These are phyloP conservation scores for Acleris emargana DNA, from an alignment of 2,888 invertebrate genomes.

Conservation along the genomic window DNA sequence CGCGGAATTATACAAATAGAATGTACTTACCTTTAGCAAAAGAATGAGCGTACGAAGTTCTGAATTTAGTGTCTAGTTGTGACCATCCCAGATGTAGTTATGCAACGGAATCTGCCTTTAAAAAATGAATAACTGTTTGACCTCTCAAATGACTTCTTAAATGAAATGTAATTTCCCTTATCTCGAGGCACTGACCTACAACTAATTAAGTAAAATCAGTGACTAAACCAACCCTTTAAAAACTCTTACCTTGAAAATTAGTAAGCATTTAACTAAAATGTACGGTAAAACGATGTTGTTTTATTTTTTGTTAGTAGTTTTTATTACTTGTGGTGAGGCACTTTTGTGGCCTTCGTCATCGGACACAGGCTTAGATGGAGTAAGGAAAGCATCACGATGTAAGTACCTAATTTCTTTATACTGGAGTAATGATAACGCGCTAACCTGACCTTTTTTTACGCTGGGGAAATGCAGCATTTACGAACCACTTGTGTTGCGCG, in stretches of 20 bases:
- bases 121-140: too few relatives aligned
- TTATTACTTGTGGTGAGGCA: conserved; percentile 36
- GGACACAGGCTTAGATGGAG: conserved; percentile 58
- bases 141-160: not conserved
- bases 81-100: too few relatives aligned
- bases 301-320: conserved; percentile 41
- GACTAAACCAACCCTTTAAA: conserved; percentile 37
- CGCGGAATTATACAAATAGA: too few relatives aligned
- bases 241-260: conserved; percentile 7
- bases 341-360: conserved; percentile 53
- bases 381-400: conserved; percentile 73
- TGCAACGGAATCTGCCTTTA: too few relatives aligned
- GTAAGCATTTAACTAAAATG: conserved; percentile 51
- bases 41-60: too few relatives aligned
- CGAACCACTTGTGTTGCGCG: too few relatives aligned
- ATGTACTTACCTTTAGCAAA: too few relatives aligned
- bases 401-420: conserved; percentile 46
- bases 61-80: too few relatives aligned
- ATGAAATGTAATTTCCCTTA: conserved; percentile 17
- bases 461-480: too few relatives aligned
- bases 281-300: conserved; percentile 38
- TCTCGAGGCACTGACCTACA: conserved; percentile 65
- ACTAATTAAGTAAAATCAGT: conserved; percentile 50
- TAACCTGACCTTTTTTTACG: too few relatives aligned
- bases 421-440: too few relatives aligned